phyloP scores from a whole-genome alignment of 2,888 invertebrate genomes.

The Phlogophora meticulosa region DNA sequence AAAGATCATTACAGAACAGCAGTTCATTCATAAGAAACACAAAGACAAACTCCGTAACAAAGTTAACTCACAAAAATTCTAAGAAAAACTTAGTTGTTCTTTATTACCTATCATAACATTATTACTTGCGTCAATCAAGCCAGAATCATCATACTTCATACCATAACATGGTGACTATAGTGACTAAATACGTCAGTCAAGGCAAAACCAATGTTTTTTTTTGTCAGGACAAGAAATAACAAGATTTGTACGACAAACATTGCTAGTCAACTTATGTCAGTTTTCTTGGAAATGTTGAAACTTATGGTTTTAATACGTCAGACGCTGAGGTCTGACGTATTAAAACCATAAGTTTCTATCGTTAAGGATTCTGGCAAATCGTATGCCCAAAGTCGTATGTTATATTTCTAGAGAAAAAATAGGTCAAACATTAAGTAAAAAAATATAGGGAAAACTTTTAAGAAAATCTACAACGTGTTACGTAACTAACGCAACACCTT shows the following conservation, averaged over 20 bases:
- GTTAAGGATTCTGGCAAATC: slow-evolving; percentile 23
- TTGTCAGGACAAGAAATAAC: slow-evolving; percentile 16
- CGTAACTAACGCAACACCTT: too few species aligned
- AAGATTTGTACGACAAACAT: slow-evolving; percentile 12
- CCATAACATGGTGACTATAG: slow-evolving; percentile 18
- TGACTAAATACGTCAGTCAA: slow-evolving; percentile 21
- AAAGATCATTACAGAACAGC: too few species aligned
- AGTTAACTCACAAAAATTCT: slow-evolving; percentile 14
- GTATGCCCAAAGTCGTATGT: slow-evolving; percentile 11
- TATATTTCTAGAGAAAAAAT: slow-evolving; percentile 6
- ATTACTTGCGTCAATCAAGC: slow-evolving; percentile 36
- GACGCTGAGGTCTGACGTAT: too few species aligned
- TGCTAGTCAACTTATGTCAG: not conserved
- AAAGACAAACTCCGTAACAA: slow-evolving; percentile 1
- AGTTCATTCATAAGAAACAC: not conserved
- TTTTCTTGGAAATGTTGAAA: slow-evolving; percentile 35
- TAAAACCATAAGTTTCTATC: too few species aligned
- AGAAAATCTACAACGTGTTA: too few species aligned
- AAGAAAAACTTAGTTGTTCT: slow-evolving; percentile 25
- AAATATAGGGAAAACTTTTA: slow-evolving; percentile 11
- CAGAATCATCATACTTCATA: slow-evolving; percentile 15
- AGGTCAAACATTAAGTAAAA: slow-evolving; percentile 6
- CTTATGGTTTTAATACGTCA: slow-evolving; percentile 12
- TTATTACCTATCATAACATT: slow-evolving; percentile 29
- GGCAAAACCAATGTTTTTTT: slow-evolving; percentile 21